phyloP scores from a whole-genome alignment of 2,113 vertebrate species.

The Mirza zaza region DNA sequence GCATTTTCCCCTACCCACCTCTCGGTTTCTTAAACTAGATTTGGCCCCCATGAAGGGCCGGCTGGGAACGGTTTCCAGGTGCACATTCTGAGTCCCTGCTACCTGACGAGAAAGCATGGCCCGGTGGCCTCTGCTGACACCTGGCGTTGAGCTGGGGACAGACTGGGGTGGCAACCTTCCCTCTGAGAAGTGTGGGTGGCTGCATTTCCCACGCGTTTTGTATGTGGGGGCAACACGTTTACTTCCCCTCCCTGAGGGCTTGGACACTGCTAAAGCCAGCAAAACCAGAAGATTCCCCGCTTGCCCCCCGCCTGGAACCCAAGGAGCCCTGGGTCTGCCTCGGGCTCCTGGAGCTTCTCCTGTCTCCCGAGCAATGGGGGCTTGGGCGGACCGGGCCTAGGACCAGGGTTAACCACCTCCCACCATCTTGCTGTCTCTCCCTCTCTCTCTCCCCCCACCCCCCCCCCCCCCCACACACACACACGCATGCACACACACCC shows the following conservation, averaged over 20 bases:
- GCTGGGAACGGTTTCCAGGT: background rate
- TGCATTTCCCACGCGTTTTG: background rate
- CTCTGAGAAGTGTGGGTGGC: background rate
- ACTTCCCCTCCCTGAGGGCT: background rate
- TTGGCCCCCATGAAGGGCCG: rapidly evolving
- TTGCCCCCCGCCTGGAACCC: background rate
- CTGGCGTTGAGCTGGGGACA: background rate
- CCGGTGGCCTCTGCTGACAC: background rate
- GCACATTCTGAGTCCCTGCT: rapidly evolving
- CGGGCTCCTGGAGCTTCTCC: background rate
- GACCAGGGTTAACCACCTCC: too few species aligned
- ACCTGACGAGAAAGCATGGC: background rate
- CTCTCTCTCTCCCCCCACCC: too few species aligned
- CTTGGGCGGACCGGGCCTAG: too few species aligned
- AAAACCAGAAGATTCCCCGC: too few species aligned
- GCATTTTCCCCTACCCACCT: rapidly evolving
- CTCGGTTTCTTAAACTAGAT: background rate
- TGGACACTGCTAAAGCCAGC: rapidly evolving
- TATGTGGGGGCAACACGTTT: background rate
- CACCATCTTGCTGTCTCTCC: background rate
- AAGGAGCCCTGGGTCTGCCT: rapidly evolving
- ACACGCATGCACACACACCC: background rate
- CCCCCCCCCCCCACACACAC: too few species aligned
- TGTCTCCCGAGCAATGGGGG: too few species aligned
- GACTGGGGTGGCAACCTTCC: background rate